A percentile compares a stretch with the other conserved stretches of the same genome.
Conservation (phyloP, 2,113 vertebrate genomes). For the Xiphophorus maculatus region DNA sequence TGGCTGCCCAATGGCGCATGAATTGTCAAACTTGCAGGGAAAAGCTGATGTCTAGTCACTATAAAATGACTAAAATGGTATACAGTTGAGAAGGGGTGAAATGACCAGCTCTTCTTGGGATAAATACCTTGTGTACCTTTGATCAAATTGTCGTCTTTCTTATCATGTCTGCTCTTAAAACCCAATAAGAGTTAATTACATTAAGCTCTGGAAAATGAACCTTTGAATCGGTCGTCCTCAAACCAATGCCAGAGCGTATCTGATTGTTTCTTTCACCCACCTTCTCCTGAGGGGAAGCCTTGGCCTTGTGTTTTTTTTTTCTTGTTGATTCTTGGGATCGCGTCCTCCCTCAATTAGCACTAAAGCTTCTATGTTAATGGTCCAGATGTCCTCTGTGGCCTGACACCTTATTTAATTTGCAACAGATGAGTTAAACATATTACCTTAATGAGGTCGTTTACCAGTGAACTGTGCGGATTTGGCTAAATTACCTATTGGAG, state of each 20-base stretch:
- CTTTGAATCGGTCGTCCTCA: background rate
- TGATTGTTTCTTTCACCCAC: background rate
- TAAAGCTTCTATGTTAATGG: conserved; percentile 27
- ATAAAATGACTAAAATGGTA: background rate
- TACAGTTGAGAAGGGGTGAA: background rate
- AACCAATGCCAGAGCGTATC: background rate
- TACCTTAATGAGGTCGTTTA: conserved; percentile 66
- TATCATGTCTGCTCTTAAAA: background rate
- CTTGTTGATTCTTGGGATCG: conserved; percentile 36
- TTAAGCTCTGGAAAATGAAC: background rate
- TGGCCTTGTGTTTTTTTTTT: background rate
- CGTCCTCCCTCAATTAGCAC: conserved; percentile 33
- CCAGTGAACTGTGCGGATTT: conserved; percentile 53
- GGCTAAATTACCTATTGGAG: conserved; percentile 31
- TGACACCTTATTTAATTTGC: conserved; percentile 53
- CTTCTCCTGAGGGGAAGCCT: background rate
- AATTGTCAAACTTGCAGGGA: background rate
- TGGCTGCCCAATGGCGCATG: background rate
- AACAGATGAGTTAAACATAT: conserved; percentile 69
- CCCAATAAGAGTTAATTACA: background rate
- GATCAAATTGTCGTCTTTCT: background rate
- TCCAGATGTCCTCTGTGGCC: conserved; percentile 60
- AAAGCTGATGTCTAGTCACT: background rate
- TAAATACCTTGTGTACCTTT: too few species aligned
- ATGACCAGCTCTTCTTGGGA: background rate